Percentiles rank a stretch among this genome's conserved stretches.
Conservation (phyloP, 37 sponge, comb jelly and placozoan genomes). For the Spongilla lacustris region DNA sequence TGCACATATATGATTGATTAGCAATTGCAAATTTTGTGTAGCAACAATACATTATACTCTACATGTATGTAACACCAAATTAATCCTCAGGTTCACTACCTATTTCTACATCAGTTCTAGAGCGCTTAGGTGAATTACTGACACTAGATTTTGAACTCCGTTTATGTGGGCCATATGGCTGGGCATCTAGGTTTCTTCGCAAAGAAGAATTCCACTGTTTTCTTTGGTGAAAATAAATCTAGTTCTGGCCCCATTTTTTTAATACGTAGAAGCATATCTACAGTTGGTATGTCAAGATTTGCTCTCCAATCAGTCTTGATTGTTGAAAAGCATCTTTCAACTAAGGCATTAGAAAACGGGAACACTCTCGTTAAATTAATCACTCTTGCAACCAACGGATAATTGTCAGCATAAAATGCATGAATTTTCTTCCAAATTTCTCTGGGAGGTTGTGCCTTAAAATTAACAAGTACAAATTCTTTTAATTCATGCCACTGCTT, state of each 20-base stretch:
- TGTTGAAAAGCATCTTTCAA: not conserved
- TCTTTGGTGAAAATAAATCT: not conserved
- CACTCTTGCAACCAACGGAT: not conserved
- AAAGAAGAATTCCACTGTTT: not conserved
- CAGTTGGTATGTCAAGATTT: not conserved
- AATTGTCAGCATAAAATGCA: not conserved
- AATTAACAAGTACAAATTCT: not conserved
- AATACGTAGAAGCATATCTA: not conserved
- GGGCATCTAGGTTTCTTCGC: not conserved
- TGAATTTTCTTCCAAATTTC: not conserved
- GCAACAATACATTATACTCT: not conserved
- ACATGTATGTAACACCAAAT: not conserved
- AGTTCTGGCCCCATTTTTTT: not conserved
- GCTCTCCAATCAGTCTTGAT: not conserved
- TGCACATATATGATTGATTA: not conserved
- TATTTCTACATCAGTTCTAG: not conserved
- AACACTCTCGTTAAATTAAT: not conserved
- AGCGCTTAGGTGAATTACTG: not conserved
- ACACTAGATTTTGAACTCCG: not conserved
- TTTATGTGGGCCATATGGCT: slow-evolving; percentile 1
- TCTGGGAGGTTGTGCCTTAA: not conserved
- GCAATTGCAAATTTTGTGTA: not conserved
- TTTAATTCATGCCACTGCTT: not conserved
- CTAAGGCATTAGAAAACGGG: slow-evolving; percentile 1
- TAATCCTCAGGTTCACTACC: not conserved